Conservation (phyloP, 2,113 vertebrate genomes). For the Nothoprocta perdicaria region DNA sequence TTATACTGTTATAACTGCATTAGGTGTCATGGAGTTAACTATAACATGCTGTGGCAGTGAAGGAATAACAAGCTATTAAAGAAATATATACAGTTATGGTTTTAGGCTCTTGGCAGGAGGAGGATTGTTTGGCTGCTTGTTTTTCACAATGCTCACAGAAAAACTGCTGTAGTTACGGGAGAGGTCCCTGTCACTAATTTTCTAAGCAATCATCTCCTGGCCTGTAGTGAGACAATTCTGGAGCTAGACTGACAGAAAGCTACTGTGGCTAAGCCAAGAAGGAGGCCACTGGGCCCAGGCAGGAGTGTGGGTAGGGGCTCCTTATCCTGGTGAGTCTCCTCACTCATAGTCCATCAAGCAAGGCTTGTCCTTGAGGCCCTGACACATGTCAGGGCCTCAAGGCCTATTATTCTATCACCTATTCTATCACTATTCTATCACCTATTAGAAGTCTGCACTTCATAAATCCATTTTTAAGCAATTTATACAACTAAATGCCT, state of each 20-base stretch:
- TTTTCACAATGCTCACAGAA: not conserved
- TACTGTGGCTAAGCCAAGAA: not conserved
- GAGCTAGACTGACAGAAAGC: not conserved
- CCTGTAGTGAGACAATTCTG: not conserved
- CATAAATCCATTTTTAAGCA: not conserved
- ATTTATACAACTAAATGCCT: not conserved
- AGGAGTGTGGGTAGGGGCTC: not conserved
- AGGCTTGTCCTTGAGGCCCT: too few relatives aligned
- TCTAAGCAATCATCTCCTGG: not conserved
- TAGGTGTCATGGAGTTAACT: not conserved
- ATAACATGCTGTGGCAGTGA: accelerated
- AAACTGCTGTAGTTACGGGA: not conserved
- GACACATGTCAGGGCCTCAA: too few relatives aligned
- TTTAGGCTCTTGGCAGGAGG: not conserved
- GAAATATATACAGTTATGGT: not conserved
- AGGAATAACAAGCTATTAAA: not conserved
- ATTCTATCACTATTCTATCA: not conserved
- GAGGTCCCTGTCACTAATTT: not conserved
- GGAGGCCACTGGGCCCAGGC: too few relatives aligned
- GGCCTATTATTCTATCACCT: too few relatives aligned
- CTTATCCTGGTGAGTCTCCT: too few relatives aligned
- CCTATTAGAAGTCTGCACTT: not conserved
- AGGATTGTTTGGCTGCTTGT: not conserved
- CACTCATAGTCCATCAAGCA: too few relatives aligned
- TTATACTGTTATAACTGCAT: not conserved